phyloP scores from a whole-genome alignment of 92 coral and sea anemone genomes.

The Porites divaricata region DNA sequence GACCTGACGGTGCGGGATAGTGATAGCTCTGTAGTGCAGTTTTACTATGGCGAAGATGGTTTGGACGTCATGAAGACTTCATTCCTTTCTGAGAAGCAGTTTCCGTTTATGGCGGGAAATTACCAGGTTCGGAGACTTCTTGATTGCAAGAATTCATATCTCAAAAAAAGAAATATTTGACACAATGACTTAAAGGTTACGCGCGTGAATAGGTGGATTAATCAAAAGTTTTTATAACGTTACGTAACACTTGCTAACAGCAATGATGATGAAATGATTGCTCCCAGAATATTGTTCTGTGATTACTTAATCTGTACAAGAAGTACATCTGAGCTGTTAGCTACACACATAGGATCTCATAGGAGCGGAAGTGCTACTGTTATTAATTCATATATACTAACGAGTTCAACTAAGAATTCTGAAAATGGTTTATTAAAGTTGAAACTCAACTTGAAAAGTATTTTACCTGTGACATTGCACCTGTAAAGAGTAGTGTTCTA shows the following conservation, averaged over 20 bases:
- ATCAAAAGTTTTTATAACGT: no score
- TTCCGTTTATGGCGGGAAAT: constrained; percentile 88
- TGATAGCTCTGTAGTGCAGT: constrained; percentile 97
- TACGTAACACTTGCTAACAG: neutral
- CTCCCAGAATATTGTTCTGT: constrained; percentile 19
- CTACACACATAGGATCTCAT: neutral
- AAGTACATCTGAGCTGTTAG: neutral
- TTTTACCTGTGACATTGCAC: no score
- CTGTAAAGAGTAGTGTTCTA: no score
- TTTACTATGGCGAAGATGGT: constrained; percentile 97
- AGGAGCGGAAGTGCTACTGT: no score
- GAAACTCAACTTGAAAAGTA: no score
- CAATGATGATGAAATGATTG: constrained; percentile 31
- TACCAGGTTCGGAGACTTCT: constrained; percentile 61
- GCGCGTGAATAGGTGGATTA: no score
- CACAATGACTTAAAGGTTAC: no score
- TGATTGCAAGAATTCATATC: neutral
- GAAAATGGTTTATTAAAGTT: no score
- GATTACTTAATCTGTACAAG: constrained; percentile 5
- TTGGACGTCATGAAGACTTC: constrained; percentile 88
- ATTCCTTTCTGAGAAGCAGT: constrained; percentile 92
- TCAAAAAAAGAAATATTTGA: neutral
- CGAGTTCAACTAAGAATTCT: no score
- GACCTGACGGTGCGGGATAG: constrained; percentile 96
- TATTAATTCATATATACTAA: no score